Evolutionary conservation across 2,113 vertebrate species (phyloP).

Genomic region (Crotalus viridis): DNA sequence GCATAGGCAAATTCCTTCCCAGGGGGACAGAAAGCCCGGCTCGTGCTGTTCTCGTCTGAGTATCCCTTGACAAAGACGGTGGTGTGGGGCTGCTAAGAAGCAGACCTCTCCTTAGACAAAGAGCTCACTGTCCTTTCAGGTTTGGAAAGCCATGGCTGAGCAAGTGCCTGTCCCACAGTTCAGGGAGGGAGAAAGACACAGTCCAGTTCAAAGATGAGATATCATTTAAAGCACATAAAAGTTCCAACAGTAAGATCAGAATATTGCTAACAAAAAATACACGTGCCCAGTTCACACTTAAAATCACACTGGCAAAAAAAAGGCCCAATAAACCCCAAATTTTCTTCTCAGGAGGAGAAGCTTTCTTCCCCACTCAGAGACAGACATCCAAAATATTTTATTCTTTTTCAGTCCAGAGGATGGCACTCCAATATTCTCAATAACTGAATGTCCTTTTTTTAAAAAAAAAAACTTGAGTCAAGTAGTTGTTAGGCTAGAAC

Average conservation of each 20-base stretch:
- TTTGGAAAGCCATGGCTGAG: background rate
- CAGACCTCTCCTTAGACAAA: conserved; percentile 3
- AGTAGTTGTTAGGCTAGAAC: background rate
- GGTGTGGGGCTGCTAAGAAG: background rate
- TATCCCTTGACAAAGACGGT: background rate
- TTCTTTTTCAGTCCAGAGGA: background rate
- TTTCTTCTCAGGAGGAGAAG: background rate
- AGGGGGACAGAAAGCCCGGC: background rate
- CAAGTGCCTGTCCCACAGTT: background rate
- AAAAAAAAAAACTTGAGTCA: background rate
- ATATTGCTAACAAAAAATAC: background rate
- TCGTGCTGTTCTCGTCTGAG: background rate
- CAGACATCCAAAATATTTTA: background rate
- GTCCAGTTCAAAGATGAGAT: background rate
- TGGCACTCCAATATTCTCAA: background rate
- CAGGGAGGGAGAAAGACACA: background rate
- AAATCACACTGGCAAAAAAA: background rate
- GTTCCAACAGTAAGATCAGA: background rate
- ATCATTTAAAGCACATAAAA: background rate
- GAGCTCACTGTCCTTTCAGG: background rate
- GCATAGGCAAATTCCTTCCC: conserved; percentile 20
- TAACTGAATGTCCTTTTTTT: background rate
- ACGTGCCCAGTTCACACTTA: background rate
- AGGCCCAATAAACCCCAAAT: background rate
- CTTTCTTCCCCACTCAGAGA: background rate